Evolutionary conservation across 2,888 invertebrate genomes (phyloP), one percentile per base, ranked within the genome.

Genomic region (Camponotus fellah): DNA sequence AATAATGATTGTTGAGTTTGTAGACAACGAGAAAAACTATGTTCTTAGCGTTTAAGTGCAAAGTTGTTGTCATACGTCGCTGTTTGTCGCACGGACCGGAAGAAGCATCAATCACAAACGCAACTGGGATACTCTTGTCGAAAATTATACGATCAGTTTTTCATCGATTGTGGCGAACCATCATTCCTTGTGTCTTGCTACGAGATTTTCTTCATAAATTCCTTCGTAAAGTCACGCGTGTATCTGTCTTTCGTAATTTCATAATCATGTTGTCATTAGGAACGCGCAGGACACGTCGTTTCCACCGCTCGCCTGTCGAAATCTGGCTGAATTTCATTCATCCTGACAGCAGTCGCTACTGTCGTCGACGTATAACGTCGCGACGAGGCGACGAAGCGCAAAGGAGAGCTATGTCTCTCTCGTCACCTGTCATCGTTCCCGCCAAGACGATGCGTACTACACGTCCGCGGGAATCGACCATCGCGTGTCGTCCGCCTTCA

Each of bases 341-440:
- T 60, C 46, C 26, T 17, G 46, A 17, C 2, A 12, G n/a, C 58
- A 10, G 60, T 34, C 46, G 53, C 8, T 69, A 43, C n/a, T 26
- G 5, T 10, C 40, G 60, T 21, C 40, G n/a, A 21, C 34, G 32
- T 43, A 56, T 58, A 34, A 46, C 69, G 58, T 9, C 34, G 17
- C 34, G 58, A n/a, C 17, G 34, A 43, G 43, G 32, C 14, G 46
- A 26, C 14, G 58, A 49, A 34, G 37, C 14, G 49, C 65, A 9
- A 40, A 60, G 34, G 43, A n/a, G 53, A 71, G 37, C 71, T 71
- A 79, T 71, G 71, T 79, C 79, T 71, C 68, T 49, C 79, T 60
- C 79, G 79, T 79, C 79, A 79, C 79, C 79, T 79, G 79, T 79
- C 81, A 75, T 81, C 40, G 75, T 81, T 81, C 81, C 81, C 81